Conservation (phyloP, 1,140 invertebrate genomes). For the Aphis craccivora region DNA sequence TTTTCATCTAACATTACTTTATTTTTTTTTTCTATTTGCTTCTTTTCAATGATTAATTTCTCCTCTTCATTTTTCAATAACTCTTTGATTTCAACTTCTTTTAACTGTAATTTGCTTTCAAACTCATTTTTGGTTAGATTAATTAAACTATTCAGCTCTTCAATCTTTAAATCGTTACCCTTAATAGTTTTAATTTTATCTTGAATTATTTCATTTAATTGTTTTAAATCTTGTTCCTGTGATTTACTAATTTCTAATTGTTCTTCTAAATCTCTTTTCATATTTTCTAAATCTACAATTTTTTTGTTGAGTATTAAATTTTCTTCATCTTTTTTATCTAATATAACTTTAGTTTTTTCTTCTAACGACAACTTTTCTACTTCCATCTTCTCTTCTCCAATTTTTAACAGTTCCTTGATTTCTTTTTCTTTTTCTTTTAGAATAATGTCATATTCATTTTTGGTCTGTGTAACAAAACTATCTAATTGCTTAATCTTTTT, state of each 20-base stretch:
- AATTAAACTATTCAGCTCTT: slow-evolving; percentile 13
- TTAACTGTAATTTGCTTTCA: background rate
- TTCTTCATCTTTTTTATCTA: slow-evolving; percentile 36
- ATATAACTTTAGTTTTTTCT: background rate
- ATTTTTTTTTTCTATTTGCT: background rate
- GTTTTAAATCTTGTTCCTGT: background rate
- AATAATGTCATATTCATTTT: background rate
- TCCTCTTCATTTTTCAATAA: background rate
- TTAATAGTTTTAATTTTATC: slow-evolving; percentile 34
- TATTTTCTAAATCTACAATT: slow-evolving; percentile 30
- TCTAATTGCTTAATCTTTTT: slow-evolving; percentile 24
- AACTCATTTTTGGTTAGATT: background rate
- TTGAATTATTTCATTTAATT: slow-evolving; percentile 1
- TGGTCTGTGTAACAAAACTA: background rate
- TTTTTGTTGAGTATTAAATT: background rate
- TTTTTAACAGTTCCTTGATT: slow-evolving; percentile 26
- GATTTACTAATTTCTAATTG: background rate
- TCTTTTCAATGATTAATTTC: slow-evolving; percentile 2
- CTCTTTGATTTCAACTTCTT: background rate
- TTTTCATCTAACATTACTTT: slow-evolving; percentile 5
- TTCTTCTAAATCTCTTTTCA: background rate
- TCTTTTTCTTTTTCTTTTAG: slow-evolving; percentile 40
- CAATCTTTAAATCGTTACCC: background rate
- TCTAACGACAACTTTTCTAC: background rate
- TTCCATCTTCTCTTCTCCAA: slow-evolving; percentile 11